Evolutionary conservation across 2,797 vertebrate genomes (phyloP).

Genomic region (Acanthurus lineatus): DNA sequence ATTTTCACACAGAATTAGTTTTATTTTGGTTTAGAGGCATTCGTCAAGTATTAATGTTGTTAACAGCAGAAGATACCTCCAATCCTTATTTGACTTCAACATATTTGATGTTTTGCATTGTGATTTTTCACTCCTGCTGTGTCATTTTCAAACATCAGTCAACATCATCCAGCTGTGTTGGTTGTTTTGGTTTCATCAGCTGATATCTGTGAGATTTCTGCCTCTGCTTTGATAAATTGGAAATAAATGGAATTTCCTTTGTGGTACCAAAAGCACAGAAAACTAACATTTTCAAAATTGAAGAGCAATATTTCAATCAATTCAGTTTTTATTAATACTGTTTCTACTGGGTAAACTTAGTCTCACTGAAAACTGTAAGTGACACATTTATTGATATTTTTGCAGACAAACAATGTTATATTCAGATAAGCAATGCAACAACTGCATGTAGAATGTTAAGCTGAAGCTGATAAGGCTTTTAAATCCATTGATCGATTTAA

Average conservation of each 20-base stretch:
- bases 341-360: background rate
- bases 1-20: background rate
- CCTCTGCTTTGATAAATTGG: background rate
- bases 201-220: background rate
- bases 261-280: background rate
- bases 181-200: background rate
- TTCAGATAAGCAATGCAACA: too few relatives aligned
- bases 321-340: background rate
- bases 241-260: background rate
- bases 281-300: background rate
- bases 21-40: background rate
- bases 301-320: background rate
- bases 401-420: too few relatives aligned
- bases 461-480: too few relatives aligned
- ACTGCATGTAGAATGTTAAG: too few relatives aligned
- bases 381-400: background rate
- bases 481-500: too few relatives aligned
- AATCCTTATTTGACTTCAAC: background rate
- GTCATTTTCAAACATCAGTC: background rate
- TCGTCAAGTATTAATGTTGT: background rate
- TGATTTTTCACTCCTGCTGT: background rate
- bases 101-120: background rate
- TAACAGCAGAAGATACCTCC: too few relatives aligned
- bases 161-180: background rate
- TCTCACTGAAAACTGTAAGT: background rate